A percentile compares a stretch with the other conserved stretches of the same genome.
These are phyloP conservation scores for Anneissia japonica DNA, from an alignment of 35 echinoderm and acorn worm genomes.

Conservation along the genomic window DNA sequence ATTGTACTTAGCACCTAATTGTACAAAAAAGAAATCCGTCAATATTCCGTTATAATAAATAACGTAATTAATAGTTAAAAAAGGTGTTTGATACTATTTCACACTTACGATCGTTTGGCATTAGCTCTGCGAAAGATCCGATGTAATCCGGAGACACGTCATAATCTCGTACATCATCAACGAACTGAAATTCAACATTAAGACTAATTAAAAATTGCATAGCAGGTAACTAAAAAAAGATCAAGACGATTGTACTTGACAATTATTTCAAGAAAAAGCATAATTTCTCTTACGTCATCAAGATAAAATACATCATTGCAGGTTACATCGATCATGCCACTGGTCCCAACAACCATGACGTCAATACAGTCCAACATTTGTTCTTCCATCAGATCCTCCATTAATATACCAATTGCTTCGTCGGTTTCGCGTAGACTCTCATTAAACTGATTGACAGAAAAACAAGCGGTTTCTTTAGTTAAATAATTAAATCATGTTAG, in stretches of 20 bases:
- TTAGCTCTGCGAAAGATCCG: background rate
- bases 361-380: slow-evolving; percentile 27
- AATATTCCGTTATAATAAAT: no score
- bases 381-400: slow-evolving; percentile 42
- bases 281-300: background rate
- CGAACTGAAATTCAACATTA: background rate
- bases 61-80: no score
- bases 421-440: slow-evolving; percentile 18
- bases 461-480: no score
- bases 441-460: slow-evolving; percentile 15
- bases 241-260: no score
- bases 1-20: background rate
- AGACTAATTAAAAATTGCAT: background rate
- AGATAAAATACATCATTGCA: slow-evolving; percentile 9
- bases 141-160: background rate
- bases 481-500: no score
- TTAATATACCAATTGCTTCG: slow-evolving; percentile 38
- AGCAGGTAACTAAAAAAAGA: background rate
- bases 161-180: background rate
- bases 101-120: background rate
- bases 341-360: slow-evolving; percentile 34
- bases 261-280: background rate
- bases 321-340: slow-evolving; percentile 27
- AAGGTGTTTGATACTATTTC: background rate
- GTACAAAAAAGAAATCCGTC: no score